Evolutionary conservation across 2,797 vertebrate genomes (phyloP).

Genomic region (Eulemur albifrons): DNA sequence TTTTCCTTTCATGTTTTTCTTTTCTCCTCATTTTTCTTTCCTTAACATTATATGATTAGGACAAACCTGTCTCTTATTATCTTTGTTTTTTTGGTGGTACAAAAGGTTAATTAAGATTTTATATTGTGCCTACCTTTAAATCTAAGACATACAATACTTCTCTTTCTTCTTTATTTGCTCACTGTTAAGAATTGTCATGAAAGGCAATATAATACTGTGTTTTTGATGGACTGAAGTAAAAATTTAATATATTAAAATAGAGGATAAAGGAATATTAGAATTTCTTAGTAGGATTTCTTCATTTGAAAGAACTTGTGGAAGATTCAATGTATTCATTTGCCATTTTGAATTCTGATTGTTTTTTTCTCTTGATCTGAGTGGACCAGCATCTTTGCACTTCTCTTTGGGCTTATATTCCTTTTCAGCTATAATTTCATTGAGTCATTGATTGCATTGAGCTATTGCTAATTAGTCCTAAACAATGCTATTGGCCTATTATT

Average conservation of each 20-base stretch:
- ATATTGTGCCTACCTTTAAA: not conserved
- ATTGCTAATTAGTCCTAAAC: not conserved
- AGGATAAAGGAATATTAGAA: not conserved
- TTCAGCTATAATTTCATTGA: not conserved
- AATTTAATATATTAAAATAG: not conserved
- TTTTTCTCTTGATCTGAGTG: not conserved
- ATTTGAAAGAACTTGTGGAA: not conserved
- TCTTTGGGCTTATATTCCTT: not conserved
- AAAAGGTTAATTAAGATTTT: constrained; percentile 3
- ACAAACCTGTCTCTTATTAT: not conserved
- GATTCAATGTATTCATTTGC: not conserved
- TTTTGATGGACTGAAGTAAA: not conserved
- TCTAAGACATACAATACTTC: not conserved
- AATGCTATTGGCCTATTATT: not conserved
- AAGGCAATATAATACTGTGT: not conserved
- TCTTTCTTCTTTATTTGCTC: not conserved
- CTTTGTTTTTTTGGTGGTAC: not conserved
- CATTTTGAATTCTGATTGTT: not conserved
- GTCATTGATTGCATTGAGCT: not conserved
- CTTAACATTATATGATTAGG: not conserved
- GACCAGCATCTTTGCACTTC: not conserved
- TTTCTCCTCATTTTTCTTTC: not conserved
- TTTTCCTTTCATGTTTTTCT: not conserved
- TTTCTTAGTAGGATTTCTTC: constrained; percentile 39
- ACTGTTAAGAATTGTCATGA: not conserved